Evolutionary conservation across 2,888 invertebrate species (phyloP), one percentile per base, ranked within the genome.

Genomic region (Seira ritae): DNA sequence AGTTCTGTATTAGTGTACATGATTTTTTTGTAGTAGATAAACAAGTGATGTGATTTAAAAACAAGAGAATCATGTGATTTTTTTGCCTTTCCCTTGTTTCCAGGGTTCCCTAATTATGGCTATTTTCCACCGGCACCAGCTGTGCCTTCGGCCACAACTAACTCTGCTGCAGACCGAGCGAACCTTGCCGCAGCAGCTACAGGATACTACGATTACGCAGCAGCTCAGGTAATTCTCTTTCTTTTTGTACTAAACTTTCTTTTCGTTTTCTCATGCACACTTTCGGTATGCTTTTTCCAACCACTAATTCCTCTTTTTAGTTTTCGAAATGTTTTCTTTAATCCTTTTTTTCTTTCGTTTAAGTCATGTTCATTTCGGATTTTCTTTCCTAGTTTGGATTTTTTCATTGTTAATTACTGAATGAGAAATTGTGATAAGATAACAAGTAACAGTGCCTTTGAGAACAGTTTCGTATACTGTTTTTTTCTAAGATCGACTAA

Each of bases 81-180:
- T 62, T 75, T 24, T 73, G 17, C 65, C 74, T 68, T 76, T 68
- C 31, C 50, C 55, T 80, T 80, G 83, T 74, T 88, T 89, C 75
- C 90, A 91, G 92, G 92, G 90, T 91, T 91, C 90, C 91, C 91
- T 89, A 91, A 92, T 90, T 92, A 91, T 89, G 91, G 91, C 90
- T 92, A 91, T 90, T 90, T 91, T 89, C 90, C 91, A 82, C 89
- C 90, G 80, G 90, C 90, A 90, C 91, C 91, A 89, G 90, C 91
- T 90, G 90, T 93, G 92, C 92, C 93, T 92, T 92, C 94, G 90
- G 90, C 90, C 85, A 88, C 88, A 90, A 90, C 88, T 86, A 91
- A 87, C 90, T 89, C 87, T 85, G 83, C 89, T 76, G 82, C 88
- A 84, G 85, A 87, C 78, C 85, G 87, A 78, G 85, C 84, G 65